Percentiles rank a stretch among this genome's conserved stretches.
Evolutionary conservation across 2,797 vertebrate genomes (phyloP).

Genomic region (Austrolebias charrua): DNA sequence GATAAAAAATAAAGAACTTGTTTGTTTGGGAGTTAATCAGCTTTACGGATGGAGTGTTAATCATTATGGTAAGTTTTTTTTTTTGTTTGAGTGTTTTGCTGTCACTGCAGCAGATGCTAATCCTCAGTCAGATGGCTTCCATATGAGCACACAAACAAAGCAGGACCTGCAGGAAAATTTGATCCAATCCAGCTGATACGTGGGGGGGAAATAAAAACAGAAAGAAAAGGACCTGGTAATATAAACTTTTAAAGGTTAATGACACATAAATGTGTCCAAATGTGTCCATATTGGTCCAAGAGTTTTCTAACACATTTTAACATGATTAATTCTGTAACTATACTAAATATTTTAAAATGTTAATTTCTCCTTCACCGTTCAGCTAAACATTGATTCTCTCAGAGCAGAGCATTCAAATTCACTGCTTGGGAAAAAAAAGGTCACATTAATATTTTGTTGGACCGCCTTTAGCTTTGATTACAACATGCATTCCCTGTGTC

Average conservation of each 20-base stretch:
- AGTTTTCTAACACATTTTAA: constrained; percentile 9
- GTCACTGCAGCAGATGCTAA: constrained; percentile 21
- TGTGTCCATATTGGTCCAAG: no score
- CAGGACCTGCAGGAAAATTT: constrained; percentile 18
- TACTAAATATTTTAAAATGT: constrained; percentile 6
- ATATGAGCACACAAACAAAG: constrained; percentile 14
- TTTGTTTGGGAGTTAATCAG: constrained; percentile 9
- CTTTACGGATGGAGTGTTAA: background rate
- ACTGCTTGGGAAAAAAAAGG: no score
- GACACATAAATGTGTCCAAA: constrained; percentile 7
- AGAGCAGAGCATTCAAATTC: no score
- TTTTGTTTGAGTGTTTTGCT: constrained; percentile 13
- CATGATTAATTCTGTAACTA: no score
- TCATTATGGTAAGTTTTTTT: background rate
- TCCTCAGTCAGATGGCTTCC: constrained; percentile 34
- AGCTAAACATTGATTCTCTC: background rate
- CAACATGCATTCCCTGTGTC: no score
- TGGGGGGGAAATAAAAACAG: background rate
- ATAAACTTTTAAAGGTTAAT: background rate
- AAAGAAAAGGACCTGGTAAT: background rate
- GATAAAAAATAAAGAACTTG: background rate
- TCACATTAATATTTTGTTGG: no score
- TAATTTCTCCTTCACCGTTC: background rate
- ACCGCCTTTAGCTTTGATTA: no score
- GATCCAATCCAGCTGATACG: constrained; percentile 25